A percentile compares a stretch with the other conserved stretches of the same genome.
Evolutionary conservation across 2,113 vertebrate genomes (phyloP).

Genomic region (Bungarus multicinctus): DNA sequence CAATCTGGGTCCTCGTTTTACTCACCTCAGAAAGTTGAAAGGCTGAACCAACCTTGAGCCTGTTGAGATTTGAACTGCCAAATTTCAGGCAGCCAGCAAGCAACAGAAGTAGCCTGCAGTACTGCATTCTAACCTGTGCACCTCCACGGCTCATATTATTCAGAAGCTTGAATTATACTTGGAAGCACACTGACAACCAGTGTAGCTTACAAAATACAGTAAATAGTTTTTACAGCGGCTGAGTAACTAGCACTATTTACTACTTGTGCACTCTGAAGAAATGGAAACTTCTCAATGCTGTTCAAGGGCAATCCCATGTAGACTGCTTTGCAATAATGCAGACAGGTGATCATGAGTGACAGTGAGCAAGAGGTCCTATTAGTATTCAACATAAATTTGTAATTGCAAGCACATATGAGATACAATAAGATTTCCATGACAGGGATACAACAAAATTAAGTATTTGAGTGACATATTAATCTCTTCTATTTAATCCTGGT

Average conservation of each 20-base stretch:
- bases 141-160: too few species aligned
- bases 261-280: neutral
- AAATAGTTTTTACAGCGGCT: neutral
- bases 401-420: neutral
- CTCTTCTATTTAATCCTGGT: neutral
- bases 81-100: too few species aligned
- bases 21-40: too few species aligned
- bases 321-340: neutral
- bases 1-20: too few species aligned
- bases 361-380: neutral
- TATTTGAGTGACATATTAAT: neutral
- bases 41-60: too few species aligned
- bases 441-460: neutral
- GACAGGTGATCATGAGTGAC: neutral
- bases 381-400: neutral
- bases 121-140: too few species aligned
- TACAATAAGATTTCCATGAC: neutral
- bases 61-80: too few species aligned
- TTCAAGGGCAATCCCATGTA: neutral
- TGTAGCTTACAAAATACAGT: neutral
- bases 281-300: neutral
- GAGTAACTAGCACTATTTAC: neutral
- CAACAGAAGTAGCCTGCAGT: too few species aligned
- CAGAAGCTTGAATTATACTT: neutral
- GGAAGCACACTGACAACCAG: neutral